Percentiles rank a stretch among this genome's conserved stretches.
Evolutionary conservation across 2,888 invertebrate species (phyloP).

Genomic region (Synanthedon vespiformis): DNA sequence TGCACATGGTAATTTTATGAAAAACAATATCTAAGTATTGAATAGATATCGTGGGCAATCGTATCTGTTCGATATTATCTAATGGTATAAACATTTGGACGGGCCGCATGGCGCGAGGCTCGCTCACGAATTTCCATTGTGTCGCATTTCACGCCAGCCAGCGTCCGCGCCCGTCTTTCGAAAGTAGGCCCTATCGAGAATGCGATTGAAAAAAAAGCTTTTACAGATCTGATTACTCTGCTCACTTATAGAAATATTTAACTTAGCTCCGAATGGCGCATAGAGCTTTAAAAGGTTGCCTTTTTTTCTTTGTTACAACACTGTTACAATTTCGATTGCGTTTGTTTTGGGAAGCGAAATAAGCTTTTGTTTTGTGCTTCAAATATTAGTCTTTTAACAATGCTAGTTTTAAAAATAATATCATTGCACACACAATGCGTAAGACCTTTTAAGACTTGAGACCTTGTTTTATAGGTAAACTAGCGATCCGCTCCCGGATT

Average conservation of each 20-base stretch:
- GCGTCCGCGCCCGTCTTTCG: conserved; percentile 18
- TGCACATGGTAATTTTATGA: too few relatives aligned
- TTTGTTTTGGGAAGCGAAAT: too few relatives aligned
- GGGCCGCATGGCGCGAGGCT: conserved; percentile 15
- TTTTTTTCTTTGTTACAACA: neutral
- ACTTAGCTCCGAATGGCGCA: conserved; percentile 3
- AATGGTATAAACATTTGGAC: conserved; percentile 59
- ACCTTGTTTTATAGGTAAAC: too few relatives aligned
- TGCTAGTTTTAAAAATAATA: too few relatives aligned
- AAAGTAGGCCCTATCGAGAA: conserved; percentile 32
- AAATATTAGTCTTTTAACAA: too few relatives aligned
- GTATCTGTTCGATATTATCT: conserved; percentile 37
- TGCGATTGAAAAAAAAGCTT: conserved; percentile 33
- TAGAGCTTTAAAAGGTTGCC: neutral
- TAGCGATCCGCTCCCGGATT: too few relatives aligned
- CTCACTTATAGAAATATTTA: conserved; percentile 22
- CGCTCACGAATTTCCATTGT: conserved; percentile 44
- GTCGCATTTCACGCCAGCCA: conserved; percentile 46
- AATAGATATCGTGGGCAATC: conserved; percentile 32
- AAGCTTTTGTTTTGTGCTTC: too few relatives aligned
- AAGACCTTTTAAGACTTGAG: too few relatives aligned
- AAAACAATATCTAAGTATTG: neutral
- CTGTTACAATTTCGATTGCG: neutral
- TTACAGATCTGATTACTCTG: conserved; percentile 9
- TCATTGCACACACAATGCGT: too few relatives aligned